Evolutionary conservation across 2,888 invertebrate species (phyloP).

Genomic region (Tetragonisca angustula): DNA sequence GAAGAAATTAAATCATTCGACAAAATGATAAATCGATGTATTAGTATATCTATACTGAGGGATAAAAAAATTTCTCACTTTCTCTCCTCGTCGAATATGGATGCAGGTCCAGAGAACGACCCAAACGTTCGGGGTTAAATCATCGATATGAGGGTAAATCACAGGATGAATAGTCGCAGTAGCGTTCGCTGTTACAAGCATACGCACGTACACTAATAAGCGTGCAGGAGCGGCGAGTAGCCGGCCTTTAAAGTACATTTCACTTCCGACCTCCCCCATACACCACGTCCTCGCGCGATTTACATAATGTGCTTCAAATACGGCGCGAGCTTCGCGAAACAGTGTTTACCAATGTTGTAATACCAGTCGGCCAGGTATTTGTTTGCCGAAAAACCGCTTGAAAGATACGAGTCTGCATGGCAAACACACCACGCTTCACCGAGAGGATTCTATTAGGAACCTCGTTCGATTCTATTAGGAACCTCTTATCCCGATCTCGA

Average conservation of each 20-base stretch:
- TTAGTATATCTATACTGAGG: too few relatives aligned
- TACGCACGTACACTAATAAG: constrained; percentile 1
- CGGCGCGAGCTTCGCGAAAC: constrained; percentile 33
- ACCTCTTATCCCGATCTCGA: neutral
- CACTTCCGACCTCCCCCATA: constrained; percentile 31
- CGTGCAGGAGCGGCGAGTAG: neutral
- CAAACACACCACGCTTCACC: constrained; percentile 3
- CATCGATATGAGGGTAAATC: neutral
- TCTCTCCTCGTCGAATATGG: neutral
- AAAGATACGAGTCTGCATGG: constrained; percentile 22
- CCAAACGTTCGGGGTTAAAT: too few relatives aligned
- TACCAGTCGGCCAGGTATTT: constrained; percentile 32
- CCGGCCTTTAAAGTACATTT: constrained; percentile 41
- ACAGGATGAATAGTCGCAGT: neutral
- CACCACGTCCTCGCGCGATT: constrained; percentile 20
- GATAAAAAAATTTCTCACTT: neutral
- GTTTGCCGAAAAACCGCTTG: constrained; percentile 34
- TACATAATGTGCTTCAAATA: constrained; percentile 53
- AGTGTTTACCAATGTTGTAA: constrained; percentile 47
- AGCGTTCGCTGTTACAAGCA: too few relatives aligned
- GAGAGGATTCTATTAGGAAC: neutral
- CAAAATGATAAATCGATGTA: too few relatives aligned
- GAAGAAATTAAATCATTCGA: too few relatives aligned
- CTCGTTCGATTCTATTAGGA: constrained; percentile 4
- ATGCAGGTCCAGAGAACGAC: neutral